Conservation (phyloP, 2,113 vertebrate genomes). For the Myanophis thanlyinensis region DNA sequence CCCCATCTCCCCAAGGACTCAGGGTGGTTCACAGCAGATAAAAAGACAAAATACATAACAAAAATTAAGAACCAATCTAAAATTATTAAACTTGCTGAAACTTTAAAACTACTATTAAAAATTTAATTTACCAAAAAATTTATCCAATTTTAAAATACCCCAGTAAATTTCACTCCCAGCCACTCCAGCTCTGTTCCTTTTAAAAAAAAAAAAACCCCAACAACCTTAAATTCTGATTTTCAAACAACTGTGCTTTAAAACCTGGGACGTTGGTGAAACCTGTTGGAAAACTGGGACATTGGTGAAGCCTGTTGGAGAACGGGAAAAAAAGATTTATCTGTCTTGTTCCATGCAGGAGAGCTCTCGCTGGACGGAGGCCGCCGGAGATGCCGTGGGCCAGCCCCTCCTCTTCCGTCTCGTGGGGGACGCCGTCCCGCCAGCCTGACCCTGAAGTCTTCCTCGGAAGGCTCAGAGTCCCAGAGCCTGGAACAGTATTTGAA, state of each 20-base stretch:
- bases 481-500: slow-evolving; percentile 84
- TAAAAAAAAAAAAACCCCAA: not conserved
- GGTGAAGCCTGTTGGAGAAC: not conserved
- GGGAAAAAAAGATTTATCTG: not conserved
- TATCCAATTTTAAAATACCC: too few species aligned
- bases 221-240: not conserved
- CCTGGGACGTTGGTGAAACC: too few species aligned
- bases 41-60: too few species aligned
- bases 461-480: slow-evolving; percentile 40
- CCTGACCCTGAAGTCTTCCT: slow-evolving; percentile 48
- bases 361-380: not conserved
- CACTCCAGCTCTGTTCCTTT: not conserved
- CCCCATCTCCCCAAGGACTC: too few species aligned
- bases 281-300: not conserved
- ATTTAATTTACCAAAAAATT: too few species aligned
- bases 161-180: not conserved
- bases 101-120: too few species aligned
- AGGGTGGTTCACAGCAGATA: too few species aligned
- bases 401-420: slow-evolving; percentile 26
- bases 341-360: not conserved
- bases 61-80: too few species aligned
- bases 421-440: slow-evolving; percentile 22
- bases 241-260: not conserved
- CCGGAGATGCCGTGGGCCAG: slow-evolving; percentile 49
- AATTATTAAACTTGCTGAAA: too few species aligned